phyloP scores from a whole-genome alignment of 2,888 invertebrate species.

The Coelinius sp. region DNA sequence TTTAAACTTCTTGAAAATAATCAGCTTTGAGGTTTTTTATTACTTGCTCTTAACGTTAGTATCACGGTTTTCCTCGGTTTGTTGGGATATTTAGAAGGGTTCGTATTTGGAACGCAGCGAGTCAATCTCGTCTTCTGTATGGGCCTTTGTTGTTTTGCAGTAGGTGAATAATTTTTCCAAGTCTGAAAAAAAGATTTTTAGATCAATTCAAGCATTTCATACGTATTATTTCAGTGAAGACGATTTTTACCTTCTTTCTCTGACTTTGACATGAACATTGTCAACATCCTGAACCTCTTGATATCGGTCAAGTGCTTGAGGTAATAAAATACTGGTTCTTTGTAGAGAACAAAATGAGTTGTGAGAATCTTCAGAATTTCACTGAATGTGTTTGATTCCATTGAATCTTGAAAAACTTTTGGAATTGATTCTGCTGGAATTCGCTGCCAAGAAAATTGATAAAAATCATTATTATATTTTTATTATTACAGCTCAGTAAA shows the following conservation, averaged over 20 bases:
- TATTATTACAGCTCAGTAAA: too few relatives aligned
- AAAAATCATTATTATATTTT: background rate
- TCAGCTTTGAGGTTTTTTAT: background rate
- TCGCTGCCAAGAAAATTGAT: slow-evolving; percentile 72
- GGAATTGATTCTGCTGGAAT: slow-evolving; percentile 75
- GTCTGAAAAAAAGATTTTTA: slow-evolving; percentile 61
- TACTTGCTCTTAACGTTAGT: background rate
- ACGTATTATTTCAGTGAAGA: too few relatives aligned
- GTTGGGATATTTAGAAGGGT: slow-evolving; percentile 55
- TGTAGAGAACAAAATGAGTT: slow-evolving; percentile 70
- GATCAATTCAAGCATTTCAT: slow-evolving; percentile 25
- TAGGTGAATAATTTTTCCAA: slow-evolving; percentile 67
- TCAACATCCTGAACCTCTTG: slow-evolving; percentile 77
- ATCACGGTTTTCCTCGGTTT: slow-evolving; percentile 9
- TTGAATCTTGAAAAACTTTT: slow-evolving; percentile 77
- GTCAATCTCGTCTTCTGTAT: slow-evolving; percentile 61
- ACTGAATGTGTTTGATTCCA: slow-evolving; percentile 78
- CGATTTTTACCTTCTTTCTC: slow-evolving; percentile 76
- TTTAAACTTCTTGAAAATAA: background rate
- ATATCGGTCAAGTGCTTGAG: slow-evolving; percentile 74
- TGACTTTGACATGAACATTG: slow-evolving; percentile 75
- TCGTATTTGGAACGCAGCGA: slow-evolving; percentile 66
- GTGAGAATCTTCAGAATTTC: slow-evolving; percentile 74
- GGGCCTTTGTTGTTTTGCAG: slow-evolving; percentile 58
- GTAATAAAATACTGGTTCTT: slow-evolving; percentile 72